Base-by-base conservation (phyloP, 92 coral and sea anemone genomes). In the Phenganax subtilis region DNA sequence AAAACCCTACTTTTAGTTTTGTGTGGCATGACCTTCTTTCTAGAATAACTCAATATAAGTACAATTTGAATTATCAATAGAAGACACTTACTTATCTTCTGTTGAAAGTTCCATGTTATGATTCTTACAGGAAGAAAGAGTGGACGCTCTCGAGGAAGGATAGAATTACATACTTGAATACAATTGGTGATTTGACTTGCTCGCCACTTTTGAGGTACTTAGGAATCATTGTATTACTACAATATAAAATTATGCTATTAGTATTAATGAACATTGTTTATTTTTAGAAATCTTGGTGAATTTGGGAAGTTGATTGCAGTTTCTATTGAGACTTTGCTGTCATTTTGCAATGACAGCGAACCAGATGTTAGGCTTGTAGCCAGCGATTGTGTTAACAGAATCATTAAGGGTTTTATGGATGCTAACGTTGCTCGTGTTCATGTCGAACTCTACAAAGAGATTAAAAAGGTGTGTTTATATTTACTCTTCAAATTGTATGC, bases 341-440 rank as follows among this genome's bases (percentile, higher is more conserved):
- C 87, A 65, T 85, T 89, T 69, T 96, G 99, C 80, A 91, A 92
- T 85, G 99, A 96, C 55, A 77, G 80, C 12, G 99, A 96, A 80
- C 89, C 97, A 14, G 99, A 91, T 87, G 99, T 96, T 9, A 85
- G 99, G 54, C 88, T 91, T 58, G 99, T 92, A 52, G 99, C 99
- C 55, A 96, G 99, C 56, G 99, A 96, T 67, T 86, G 90, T 12
- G 85, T 96, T 6, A 92, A 96, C 57, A 88, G 90, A 75, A 92
- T 96, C 54, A 88, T 90, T 80, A 96, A 92, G 98, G 97, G 93
- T n/a, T 79, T 91, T 59, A 80, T 94, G 87, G 97, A 94, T 79
- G 74, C 91, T 37, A 90, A 87, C 77, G 75, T 90, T 72, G 93
- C 91, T 17, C 89, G 98, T 57, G 75, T 94, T 37, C 93, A 88